These are phyloP conservation scores for Leucophenga montana DNA, from an alignment of 2,888 invertebrate genomes.

Conservation along the genomic window DNA sequence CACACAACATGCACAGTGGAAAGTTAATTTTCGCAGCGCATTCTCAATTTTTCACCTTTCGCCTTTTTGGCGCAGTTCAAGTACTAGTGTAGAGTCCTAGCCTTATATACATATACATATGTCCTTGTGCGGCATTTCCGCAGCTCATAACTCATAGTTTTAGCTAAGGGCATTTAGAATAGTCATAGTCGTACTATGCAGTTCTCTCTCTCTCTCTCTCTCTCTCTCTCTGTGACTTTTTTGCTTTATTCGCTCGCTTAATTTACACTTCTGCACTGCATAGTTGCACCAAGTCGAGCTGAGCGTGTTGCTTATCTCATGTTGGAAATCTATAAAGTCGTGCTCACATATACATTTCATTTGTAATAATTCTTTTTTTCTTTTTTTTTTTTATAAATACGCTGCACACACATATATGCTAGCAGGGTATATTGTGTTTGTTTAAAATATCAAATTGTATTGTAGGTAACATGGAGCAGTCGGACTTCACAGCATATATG, in stretches of 20 bases:
- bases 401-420: not conserved
- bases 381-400: not conserved
- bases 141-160: constrained; percentile 58
- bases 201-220: too few species aligned
- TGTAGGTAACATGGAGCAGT: too few species aligned
- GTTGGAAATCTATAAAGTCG: constrained; percentile 61
- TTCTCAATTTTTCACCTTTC: too few species aligned
- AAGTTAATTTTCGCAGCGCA: not conserved
- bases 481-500: too few species aligned
- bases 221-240: too few species aligned
- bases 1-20: constrained; percentile 39
- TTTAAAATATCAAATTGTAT: too few species aligned
- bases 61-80: too few species aligned
- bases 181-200: constrained; percentile 7
- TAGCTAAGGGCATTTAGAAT: constrained; percentile 23
- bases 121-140: constrained; percentile 57
- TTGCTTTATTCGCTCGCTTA: constrained; percentile 44
- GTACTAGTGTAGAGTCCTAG: not conserved
- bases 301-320: constrained; percentile 63
- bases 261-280: constrained; percentile 64
- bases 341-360: constrained; percentile 41
- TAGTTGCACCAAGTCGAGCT: constrained; percentile 36
- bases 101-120: constrained; percentile 25
- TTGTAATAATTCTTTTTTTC: constrained; percentile 6
- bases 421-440: too few species aligned